Evolutionary conservation across 2,113 vertebrate species (phyloP).

Genomic region (Pteropus alecto): DNA sequence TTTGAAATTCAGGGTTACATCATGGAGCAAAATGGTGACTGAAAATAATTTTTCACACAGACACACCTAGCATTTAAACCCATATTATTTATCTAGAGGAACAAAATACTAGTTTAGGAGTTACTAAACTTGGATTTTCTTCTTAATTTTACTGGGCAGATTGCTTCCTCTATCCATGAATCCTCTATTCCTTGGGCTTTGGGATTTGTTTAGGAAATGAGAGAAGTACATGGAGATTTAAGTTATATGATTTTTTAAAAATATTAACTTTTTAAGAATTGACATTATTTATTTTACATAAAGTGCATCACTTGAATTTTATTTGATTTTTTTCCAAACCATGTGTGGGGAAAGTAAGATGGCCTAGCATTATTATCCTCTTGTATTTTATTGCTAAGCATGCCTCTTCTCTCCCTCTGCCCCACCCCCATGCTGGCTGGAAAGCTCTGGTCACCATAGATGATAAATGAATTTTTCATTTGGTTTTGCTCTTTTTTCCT

Average conservation of each 20-base stretch:
- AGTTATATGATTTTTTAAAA: background rate
- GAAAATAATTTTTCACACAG: background rate
- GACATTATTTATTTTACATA: background rate
- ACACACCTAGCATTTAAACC: background rate
- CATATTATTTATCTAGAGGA: background rate
- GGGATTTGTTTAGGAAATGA: background rate
- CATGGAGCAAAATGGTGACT: background rate
- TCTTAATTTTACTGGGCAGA: background rate
- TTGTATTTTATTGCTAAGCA: background rate
- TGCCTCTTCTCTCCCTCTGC: background rate
- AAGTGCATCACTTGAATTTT: background rate
- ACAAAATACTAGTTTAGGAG: background rate
- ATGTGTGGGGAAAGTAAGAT: background rate
- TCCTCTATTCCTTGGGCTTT: background rate
- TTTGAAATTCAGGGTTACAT: background rate
- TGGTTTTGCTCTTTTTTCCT: background rate
- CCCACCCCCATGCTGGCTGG: background rate
- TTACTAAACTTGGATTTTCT: background rate
- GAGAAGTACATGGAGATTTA: background rate
- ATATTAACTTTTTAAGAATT: background rate
- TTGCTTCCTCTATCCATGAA: background rate
- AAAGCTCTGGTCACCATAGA: background rate
- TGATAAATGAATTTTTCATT: background rate
- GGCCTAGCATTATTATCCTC: background rate
- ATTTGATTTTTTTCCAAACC: background rate